These are phyloP conservation scores for Iphiclides podalirius DNA, from an alignment of 2,888 invertebrate genomes.

Conservation along the genomic window DNA sequence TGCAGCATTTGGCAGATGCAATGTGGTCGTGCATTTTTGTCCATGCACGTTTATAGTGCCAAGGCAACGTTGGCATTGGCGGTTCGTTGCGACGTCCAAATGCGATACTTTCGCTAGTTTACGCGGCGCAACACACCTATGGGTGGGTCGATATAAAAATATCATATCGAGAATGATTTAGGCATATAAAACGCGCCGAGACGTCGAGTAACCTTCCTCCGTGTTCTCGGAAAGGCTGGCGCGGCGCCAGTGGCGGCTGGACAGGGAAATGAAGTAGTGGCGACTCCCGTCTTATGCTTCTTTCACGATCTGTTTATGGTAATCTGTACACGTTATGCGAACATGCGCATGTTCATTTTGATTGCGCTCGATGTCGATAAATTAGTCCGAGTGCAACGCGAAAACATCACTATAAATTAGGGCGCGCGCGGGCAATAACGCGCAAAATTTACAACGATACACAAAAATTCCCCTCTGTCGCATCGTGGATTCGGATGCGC, in stretches of 20 bases:
- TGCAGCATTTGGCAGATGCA: constrained; percentile 7
- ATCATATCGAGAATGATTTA: constrained; percentile 70
- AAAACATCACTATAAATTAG: constrained; percentile 33
- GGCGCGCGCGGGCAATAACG: constrained; percentile 30
- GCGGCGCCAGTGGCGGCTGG: constrained; percentile 57
- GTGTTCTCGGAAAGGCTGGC: constrained; percentile 76
- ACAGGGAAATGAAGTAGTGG: constrained; percentile 70
- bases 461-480: constrained; percentile 31
- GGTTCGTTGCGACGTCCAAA: neutral
- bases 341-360: constrained; percentile 51
- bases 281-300: constrained; percentile 62
- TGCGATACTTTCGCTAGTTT: constrained; percentile 10
- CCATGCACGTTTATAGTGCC: constrained; percentile 5
- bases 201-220: constrained; percentile 76
- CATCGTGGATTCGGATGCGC: constrained; percentile 26
- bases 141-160: constrained; percentile 42
- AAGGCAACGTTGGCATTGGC: constrained; percentile 15
- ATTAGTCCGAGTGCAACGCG: constrained; percentile 38
- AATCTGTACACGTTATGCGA: constrained; percentile 50
- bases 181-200: constrained; percentile 75
- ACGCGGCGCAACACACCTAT: constrained; percentile 11
- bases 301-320: constrained; percentile 70
- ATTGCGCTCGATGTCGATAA: constrained; percentile 43
- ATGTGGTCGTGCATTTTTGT: constrained; percentile 1
- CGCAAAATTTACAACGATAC: constrained; percentile 31